A percentile compares a stretch with the other conserved stretches of the same genome.
phyloP scores from a whole-genome alignment of 2,113 vertebrate genomes.

The Phylloscopus whistleri region DNA sequence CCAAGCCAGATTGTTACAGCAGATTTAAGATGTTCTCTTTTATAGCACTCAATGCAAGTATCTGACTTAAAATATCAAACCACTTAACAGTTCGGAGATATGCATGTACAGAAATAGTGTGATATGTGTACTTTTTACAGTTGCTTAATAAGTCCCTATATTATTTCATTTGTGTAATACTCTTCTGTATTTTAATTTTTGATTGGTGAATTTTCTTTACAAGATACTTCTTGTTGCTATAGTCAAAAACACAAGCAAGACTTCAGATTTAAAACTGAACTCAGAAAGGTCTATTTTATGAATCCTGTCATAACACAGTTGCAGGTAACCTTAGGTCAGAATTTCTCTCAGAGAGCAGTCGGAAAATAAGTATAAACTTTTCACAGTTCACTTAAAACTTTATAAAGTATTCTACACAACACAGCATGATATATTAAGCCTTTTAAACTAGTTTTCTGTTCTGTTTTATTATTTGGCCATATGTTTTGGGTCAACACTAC shows the following conservation, averaged over 20 bases:
- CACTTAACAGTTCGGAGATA: not conserved
- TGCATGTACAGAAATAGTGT: not conserved
- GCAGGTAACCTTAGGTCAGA: not conserved
- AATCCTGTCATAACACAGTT: not conserved
- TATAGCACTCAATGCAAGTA: not conserved
- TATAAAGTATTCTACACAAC: slow-evolving; percentile 20
- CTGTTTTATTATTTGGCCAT: slow-evolving; percentile 35
- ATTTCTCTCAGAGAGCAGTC: not conserved
- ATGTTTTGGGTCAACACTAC: slow-evolving; percentile 29
- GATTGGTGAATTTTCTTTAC: not conserved
- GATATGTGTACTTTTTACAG: not conserved
- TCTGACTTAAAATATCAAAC: not conserved
- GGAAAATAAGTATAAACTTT: slow-evolving; percentile 46
- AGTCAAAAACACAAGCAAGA: not conserved
- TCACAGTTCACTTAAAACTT: slow-evolving; percentile 60
- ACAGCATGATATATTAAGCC: not conserved
- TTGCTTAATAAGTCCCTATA: not conserved
- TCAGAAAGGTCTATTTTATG: not conserved
- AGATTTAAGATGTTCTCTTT: not conserved
- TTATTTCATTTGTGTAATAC: not conserved
- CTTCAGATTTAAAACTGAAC: not conserved
- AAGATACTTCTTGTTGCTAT: not conserved
- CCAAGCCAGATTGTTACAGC: not conserved
- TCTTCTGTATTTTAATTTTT: not conserved
- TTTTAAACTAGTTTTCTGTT: slow-evolving; percentile 29